Evolutionary conservation across 2,113 vertebrate species (phyloP).

Genomic region (Podarcis raffonei): DNA sequence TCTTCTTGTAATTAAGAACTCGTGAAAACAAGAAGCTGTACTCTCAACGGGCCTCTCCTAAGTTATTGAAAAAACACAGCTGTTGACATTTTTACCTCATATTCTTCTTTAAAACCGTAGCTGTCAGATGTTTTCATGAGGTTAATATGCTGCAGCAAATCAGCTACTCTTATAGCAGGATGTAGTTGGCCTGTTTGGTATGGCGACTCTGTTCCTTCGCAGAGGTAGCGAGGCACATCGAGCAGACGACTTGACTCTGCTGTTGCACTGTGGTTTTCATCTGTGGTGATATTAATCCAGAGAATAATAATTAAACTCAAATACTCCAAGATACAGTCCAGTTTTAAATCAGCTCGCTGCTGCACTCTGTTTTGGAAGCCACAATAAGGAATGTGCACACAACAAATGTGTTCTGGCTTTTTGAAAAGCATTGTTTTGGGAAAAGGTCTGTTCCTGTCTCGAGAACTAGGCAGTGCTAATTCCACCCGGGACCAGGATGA

Average conservation of each 20-base stretch:
- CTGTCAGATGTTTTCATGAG: slow-evolving; percentile 99
- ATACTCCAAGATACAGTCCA: not conserved
- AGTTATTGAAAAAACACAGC: slow-evolving; percentile 5
- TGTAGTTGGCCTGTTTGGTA: slow-evolving; percentile 98
- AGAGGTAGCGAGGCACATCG: slow-evolving; percentile 95
- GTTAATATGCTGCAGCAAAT: slow-evolving; percentile 97
- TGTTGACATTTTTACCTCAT: slow-evolving; percentile 85
- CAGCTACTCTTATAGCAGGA: slow-evolving; percentile 96
- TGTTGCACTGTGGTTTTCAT: slow-evolving; percentile 89
- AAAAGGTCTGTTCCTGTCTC: too few relatives aligned
- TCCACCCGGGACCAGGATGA: too few relatives aligned
- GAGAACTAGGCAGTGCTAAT: not conserved
- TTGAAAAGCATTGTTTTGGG: too few relatives aligned
- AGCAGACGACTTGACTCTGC: slow-evolving; percentile 94
- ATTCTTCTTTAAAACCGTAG: slow-evolving; percentile 99
- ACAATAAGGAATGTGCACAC: not conserved
- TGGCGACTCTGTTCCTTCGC: slow-evolving; percentile 94
- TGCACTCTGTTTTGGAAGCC: not conserved
- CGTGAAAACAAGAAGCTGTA: slow-evolving; percentile 23
- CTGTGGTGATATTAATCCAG: slow-evolving; percentile 73
- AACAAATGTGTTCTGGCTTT: not conserved
- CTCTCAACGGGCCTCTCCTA: slow-evolving; percentile 32
- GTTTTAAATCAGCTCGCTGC: not conserved
- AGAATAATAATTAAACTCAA: slow-evolving; percentile 19
- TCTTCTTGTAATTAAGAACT: slow-evolving; percentile 22